A percentile compares a stretch with the other conserved stretches of the same genome.
phyloP scores from a whole-genome alignment of 2,113 vertebrate species.

The Haemorhous mexicanus region DNA sequence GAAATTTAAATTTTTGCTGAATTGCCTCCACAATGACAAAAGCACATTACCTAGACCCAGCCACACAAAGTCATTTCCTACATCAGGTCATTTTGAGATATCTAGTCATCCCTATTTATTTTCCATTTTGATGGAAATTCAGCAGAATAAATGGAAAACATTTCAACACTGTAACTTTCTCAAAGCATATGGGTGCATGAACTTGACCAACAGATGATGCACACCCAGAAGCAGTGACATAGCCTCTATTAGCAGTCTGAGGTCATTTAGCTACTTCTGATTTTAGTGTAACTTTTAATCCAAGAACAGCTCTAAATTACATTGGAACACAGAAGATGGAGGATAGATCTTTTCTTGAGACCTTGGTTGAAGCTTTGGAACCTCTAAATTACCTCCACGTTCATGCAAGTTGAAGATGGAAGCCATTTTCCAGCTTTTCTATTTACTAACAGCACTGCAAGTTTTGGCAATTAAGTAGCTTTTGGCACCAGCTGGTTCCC shows the following conservation, averaged over 20 bases:
- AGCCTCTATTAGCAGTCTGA: neutral
- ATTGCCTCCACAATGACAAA: neutral
- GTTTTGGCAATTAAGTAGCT: neutral
- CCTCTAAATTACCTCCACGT: neutral
- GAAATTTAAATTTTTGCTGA: neutral
- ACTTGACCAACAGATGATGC: neutral
- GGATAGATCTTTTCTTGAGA: neutral
- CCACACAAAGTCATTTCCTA: neutral
- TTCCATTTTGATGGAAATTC: neutral
- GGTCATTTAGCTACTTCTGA: neutral
- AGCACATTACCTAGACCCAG: neutral
- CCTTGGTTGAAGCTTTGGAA: neutral
- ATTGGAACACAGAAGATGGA: neutral
- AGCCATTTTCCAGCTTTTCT: neutral
- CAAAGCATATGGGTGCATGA: neutral
- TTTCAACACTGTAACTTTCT: neutral
- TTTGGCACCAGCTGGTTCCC: conserved; percentile 21
- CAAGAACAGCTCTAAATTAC: neutral
- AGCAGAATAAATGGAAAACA: neutral
- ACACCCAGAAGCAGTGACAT: neutral
- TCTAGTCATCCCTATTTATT: neutral
- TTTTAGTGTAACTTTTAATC: neutral
- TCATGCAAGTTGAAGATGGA: neutral
- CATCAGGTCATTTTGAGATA: neutral
- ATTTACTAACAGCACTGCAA: neutral